phyloP scores from a whole-genome alignment of 2,113 vertebrate species.

The Dryoscopus gambensis region DNA sequence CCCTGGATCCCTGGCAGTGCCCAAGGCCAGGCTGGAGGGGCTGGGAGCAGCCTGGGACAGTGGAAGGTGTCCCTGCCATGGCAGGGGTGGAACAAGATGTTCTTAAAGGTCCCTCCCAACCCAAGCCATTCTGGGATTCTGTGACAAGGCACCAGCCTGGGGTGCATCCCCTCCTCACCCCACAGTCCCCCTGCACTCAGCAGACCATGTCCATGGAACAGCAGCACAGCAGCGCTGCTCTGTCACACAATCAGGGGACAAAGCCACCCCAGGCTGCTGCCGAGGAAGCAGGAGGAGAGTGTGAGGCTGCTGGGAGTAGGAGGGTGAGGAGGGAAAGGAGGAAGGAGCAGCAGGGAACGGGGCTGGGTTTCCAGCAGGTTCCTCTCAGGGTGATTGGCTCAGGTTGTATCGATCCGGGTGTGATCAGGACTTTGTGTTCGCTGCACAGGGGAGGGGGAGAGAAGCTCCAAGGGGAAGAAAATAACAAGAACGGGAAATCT shows the following conservation, averaged over 20 bases:
- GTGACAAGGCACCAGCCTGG: not conserved
- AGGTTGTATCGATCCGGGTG: not conserved
- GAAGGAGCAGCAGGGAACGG: not conserved
- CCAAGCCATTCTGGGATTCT: not conserved
- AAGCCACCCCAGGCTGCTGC: not conserved
- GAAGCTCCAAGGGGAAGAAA: not conserved
- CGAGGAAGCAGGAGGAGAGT: not conserved
- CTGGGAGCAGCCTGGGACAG: not conserved
- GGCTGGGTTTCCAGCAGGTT: not conserved
- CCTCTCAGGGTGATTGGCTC: not conserved
- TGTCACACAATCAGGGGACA: no score
- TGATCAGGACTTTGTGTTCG: not conserved
- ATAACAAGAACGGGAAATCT: not conserved
- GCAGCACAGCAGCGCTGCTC: not conserved
- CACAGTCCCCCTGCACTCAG: accelerated
- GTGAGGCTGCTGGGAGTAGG: not conserved
- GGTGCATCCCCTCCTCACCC: not conserved
- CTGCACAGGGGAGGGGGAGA: not conserved
- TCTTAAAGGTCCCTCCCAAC: not conserved
- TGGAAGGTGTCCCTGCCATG: not conserved
- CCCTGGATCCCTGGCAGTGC: not conserved
- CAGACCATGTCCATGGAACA: not conserved
- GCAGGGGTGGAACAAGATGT: accelerated
- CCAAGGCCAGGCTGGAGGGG: not conserved
- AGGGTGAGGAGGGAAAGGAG: not conserved